phyloP scores from a whole-genome alignment of 2,888 invertebrate genomes.

The Cabera pusaria region DNA sequence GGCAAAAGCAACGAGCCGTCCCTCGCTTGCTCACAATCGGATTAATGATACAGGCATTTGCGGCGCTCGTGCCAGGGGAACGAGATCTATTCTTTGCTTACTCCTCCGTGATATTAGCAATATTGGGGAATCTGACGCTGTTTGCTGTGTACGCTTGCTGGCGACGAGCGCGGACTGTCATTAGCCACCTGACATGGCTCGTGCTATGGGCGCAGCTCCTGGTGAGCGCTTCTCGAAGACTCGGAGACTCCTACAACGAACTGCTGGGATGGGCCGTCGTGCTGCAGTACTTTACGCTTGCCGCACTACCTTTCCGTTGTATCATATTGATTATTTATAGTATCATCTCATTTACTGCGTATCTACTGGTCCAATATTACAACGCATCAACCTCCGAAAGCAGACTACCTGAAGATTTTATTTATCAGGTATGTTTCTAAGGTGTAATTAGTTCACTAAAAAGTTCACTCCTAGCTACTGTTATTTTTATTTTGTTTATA shows the following conservation, averaged over 20 bases:
- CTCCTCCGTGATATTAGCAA: slow-evolving; percentile 45
- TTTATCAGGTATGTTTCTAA: slow-evolving; percentile 65
- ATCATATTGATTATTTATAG: slow-evolving; percentile 58
- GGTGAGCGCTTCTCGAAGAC: slow-evolving; percentile 70
- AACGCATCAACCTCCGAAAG: slow-evolving; percentile 58
- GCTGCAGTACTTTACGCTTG: slow-evolving; percentile 88
- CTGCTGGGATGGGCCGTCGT: slow-evolving; percentile 90
- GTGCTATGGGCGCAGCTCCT: slow-evolving; percentile 76
- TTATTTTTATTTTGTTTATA: too few species aligned
- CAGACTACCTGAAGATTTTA: slow-evolving; percentile 60
- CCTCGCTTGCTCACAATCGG: slow-evolving; percentile 64
- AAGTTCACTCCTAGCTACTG: too few species aligned
- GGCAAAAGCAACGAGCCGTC: slow-evolving; percentile 67
- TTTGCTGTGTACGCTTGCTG: slow-evolving; percentile 49
- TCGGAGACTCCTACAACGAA: slow-evolving; percentile 80
- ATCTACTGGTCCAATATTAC: slow-evolving; percentile 64
- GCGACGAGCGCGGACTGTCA: slow-evolving; percentile 68
- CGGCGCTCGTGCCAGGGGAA: slow-evolving; percentile 68
- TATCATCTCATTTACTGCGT: slow-evolving; percentile 51
- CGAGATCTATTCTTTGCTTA: slow-evolving; percentile 59
- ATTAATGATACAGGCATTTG: slow-evolving; percentile 59
- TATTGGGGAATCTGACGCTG: slow-evolving; percentile 51
- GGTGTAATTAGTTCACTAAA: too few species aligned
- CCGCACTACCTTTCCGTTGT: slow-evolving; percentile 86
- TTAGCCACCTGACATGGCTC: slow-evolving; percentile 87